phyloP scores from a whole-genome alignment of 2,113 vertebrate genomes.

The Henicopernis longicauda region DNA sequence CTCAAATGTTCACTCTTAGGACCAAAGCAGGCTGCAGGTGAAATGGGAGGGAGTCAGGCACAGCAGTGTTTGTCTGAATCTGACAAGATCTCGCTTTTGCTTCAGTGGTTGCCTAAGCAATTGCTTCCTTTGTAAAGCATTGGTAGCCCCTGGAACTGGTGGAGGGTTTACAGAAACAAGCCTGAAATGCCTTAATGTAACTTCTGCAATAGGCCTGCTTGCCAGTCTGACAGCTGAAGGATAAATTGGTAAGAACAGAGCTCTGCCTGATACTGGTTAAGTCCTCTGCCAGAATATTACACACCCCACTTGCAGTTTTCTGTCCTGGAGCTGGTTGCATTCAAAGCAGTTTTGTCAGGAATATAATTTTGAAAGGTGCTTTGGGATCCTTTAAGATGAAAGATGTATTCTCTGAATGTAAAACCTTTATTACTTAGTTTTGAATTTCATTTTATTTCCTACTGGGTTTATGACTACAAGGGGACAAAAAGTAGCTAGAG shows the following conservation, averaged over 20 bases:
- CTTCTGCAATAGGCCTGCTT: neutral
- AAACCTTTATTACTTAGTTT: slow-evolving; percentile 63
- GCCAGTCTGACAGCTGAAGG: neutral
- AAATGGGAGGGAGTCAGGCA: accelerated
- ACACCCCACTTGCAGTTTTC: neutral
- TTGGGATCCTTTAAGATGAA: slow-evolving; percentile 68
- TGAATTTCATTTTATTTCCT: slow-evolving; percentile 66
- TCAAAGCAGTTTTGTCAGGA: slow-evolving; percentile 57
- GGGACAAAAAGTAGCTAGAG: slow-evolving; percentile 69
- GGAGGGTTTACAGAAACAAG: neutral
- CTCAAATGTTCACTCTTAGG: accelerated
- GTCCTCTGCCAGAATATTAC: neutral
- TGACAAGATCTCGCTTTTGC: neutral
- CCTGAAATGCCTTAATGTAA: neutral
- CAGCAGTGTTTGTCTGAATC: accelerated
- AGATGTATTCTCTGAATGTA: slow-evolving; percentile 59
- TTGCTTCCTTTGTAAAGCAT: neutral
- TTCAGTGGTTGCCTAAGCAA: neutral
- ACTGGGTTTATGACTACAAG: slow-evolving; percentile 67
- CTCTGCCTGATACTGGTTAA: neutral
- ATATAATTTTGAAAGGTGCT: slow-evolving; percentile 63
- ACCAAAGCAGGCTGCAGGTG: neutral
- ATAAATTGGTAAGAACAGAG: neutral
- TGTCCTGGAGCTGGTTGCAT: slow-evolving; percentile 33
- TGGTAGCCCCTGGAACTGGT: neutral